Base-by-base conservation (phyloP, 2,797 vertebrate species). In the Manis crassicaudata region DNA sequence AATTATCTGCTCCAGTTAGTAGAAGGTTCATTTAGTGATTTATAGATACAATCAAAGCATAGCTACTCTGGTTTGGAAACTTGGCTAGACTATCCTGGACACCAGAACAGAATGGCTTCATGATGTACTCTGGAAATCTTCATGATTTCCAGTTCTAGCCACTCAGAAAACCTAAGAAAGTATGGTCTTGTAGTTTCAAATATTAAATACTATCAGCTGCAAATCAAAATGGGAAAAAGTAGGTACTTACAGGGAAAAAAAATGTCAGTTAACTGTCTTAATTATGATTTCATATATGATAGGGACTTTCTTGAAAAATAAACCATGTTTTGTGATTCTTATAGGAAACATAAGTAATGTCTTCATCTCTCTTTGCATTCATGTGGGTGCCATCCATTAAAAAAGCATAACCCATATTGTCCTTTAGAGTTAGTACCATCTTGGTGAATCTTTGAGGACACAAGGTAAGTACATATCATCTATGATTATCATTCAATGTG, bases 381-480 rank as follows among this genome's bases (percentile, higher is more conserved):
- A 50, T 13, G 25, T 60, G n/a, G 16, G 17, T 79, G 16, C 5
- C 43, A 14, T 35, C 32, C 5, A 43, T 14, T 75, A 65, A 60
- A 6, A 73, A 58, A 50, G 8, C 46, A 27, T 29, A 65, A 67
- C 3, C 5, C 3, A 67, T 23, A 23, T 16, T 32, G 7, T 8
- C 23, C 35, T 50, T 60, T 68, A 29, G n/a, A 68, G 88, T 27
- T 37, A 21, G n/a, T 7, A 32, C 7, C 32, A 23, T 14, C 7
- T 23, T 21, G 37, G 10, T 17, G 14, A 54, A 32, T 37, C 32
- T 29, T 10, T 83, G 17, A 35, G 17, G 21, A 58, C 11, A 10
- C 17, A 40, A 1, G 27, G 25, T 50, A 6, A 35, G 2, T 35
- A 9, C 1, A 3, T 0, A 27, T 8, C n/a, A 3, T 46, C 20